phyloP scores from a whole-genome alignment of 1,140 invertebrate species.

The Notospermus geniculatus region DNA sequence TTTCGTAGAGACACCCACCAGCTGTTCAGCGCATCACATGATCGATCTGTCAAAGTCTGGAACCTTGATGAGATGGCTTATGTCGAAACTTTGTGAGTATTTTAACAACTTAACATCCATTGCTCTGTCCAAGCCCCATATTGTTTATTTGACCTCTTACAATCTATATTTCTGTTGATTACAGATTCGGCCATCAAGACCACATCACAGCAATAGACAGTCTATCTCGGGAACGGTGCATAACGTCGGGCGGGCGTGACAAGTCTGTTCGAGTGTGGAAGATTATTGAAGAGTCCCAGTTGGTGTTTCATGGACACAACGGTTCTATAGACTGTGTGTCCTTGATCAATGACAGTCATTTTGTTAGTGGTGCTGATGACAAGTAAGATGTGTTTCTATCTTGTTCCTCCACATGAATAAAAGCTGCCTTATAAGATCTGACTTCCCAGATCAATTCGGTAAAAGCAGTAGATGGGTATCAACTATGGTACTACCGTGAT shows the following conservation, averaged over 20 bases:
- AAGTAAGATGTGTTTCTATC: slow-evolving; percentile 62
- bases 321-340: slow-evolving; percentile 84
- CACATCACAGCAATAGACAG: slow-evolving; percentile 82
- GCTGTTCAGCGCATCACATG: slow-evolving; percentile 78
- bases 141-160: no score
- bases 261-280: slow-evolving; percentile 88
- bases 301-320: slow-evolving; percentile 76
- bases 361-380: slow-evolving; percentile 86
- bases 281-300: slow-evolving; percentile 91
- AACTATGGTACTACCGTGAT: no score
- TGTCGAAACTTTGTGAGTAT: slow-evolving; percentile 85
- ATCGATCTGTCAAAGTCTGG: slow-evolving; percentile 86
- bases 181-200: slow-evolving; percentile 85
- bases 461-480: no score
- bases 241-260: slow-evolving; percentile 87
- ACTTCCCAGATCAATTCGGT: slow-evolving; percentile 5
- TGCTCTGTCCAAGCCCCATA: no score
- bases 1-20: slow-evolving; percentile 87
- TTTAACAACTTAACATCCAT: no score
- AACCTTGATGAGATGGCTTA: slow-evolving; percentile 93
- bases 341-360: slow-evolving; percentile 87
- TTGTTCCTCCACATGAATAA: neutral
- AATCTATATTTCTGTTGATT: slow-evolving; percentile 17
- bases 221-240: slow-evolving; percentile 73
- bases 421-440: neutral